A percentile compares a stretch with the other conserved stretches of the same genome.
Conservation (phyloP, 2,113 vertebrate species). For the Takifugu bimaculatus region DNA sequence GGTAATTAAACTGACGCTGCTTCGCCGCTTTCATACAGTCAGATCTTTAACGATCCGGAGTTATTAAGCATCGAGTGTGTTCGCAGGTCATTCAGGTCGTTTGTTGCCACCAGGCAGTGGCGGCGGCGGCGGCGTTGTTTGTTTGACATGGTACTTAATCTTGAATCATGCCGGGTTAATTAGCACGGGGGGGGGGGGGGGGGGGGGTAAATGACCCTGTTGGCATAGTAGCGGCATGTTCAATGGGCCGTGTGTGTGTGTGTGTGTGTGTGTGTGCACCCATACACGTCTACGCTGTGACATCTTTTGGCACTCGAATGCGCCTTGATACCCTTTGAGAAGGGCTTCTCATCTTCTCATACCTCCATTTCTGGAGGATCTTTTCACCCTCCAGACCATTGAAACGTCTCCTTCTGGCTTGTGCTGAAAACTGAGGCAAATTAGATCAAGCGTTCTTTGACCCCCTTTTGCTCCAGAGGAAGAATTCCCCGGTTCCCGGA, state of each 20-base stretch:
- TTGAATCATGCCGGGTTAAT: slow-evolving; percentile 65
- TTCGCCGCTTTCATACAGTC: no score
- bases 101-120: slow-evolving; percentile 4
- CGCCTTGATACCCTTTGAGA: neutral
- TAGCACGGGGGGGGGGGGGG: slow-evolving; percentile 66
- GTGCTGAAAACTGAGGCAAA: neutral
- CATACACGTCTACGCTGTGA: slow-evolving; percentile 27
- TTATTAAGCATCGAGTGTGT: no score
- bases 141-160: slow-evolving; percentile 42
- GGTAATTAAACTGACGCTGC: no score
- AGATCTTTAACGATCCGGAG: no score
- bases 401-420: neutral
- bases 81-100: no score
- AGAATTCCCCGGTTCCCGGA: no score
- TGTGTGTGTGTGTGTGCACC: slow-evolving; percentile 44
- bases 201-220: slow-evolving; percentile 74
- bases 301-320: slow-evolving; percentile 43
- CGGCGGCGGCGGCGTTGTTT: slow-evolving; percentile 38
- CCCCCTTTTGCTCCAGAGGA: neutral
- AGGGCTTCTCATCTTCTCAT: neutral
- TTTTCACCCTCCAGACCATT: neutral
- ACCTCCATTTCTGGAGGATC: neutral
- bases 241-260: slow-evolving; percentile 56
- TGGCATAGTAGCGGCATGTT: slow-evolving; percentile 76
- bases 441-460: neutral